Base-by-base conservation (phyloP, 1,140 invertebrate species). In the Andricus grossulariae region DNA sequence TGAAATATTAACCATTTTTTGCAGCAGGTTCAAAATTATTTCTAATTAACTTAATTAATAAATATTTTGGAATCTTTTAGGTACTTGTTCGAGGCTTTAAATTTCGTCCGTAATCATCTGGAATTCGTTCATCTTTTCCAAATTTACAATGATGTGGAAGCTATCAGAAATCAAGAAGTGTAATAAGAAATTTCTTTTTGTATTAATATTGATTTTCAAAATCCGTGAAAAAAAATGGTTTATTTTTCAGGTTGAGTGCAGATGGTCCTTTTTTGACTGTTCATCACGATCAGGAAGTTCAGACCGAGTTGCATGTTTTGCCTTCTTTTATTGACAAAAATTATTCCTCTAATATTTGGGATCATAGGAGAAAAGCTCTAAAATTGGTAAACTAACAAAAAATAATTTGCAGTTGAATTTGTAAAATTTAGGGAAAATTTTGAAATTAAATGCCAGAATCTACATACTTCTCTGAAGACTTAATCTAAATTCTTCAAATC, bases 271-370 rank as follows among this genome's bases (percentile, higher is more conserved):
- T 73, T 2, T 72, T 84, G 3, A 84, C 82, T 39, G 49, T 81
- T 18, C 79, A 82, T 72, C 92, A 88, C 81, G 92, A 95, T 87
- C 93, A 93, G 82, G 93, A 92, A 19, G 92, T 94, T 21, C 95
- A 96, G 89, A 96, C 95, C 13, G 95, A 95, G 76, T 87, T 93
- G 12, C 95, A 96, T 88, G 93, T 94, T 32, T 85, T 94, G 15
- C 93, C 93, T 0, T 83, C 90, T 10, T 91, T 94, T 50, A 94
- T 95, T 57, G 94, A 95, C 77, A 93, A 92, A 78, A 91, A 93
- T 71, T 97, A 97, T 86, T 92, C 92, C 13, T 96, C 94, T 92
- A 96, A 95, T 87, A 91, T 96, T 76, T 97, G 96, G 96, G 94
- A 96, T 79, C 91, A 95, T 74, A 94, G 95, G 77, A 87, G 93